A percentile compares a stretch with the other conserved stretches of the same genome.
These are phyloP conservation scores for Metridium senile DNA, from an alignment of 92 coral and sea anemone species.

Conservation along the genomic window DNA sequence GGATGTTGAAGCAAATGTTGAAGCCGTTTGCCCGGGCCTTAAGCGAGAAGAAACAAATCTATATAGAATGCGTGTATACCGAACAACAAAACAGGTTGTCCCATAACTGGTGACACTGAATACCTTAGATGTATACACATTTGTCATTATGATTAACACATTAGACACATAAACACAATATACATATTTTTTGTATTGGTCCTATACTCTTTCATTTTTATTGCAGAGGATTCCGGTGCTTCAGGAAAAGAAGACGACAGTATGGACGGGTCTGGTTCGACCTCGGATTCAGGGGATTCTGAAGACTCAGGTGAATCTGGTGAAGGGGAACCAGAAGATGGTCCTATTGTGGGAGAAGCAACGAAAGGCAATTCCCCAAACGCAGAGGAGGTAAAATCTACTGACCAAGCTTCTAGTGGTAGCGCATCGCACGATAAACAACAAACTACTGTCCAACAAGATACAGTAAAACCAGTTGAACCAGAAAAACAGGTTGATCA, in stretches of 20 bases:
- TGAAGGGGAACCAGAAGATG: conserved; percentile 63
- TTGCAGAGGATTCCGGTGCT: conserved; percentile 40
- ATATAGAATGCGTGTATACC: too few relatives aligned
- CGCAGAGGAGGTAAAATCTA: conserved; percentile 15
- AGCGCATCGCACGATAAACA: background rate
- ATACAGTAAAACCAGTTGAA: conserved; percentile 3
- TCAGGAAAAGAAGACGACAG: conserved; percentile 66
- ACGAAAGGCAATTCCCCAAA: conserved; percentile 49
- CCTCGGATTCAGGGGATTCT: conserved; percentile 77
- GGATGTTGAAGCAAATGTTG: too few relatives aligned
- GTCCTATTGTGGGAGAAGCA: conserved; percentile 36
- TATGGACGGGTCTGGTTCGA: conserved; percentile 92
- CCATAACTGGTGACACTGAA: too few relatives aligned
- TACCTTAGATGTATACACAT: too few relatives aligned
- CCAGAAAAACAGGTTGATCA: conserved; percentile 11
- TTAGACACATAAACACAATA: too few relatives aligned
- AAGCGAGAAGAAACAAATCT: too few relatives aligned
- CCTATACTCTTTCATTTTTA: background rate
- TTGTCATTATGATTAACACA: too few relatives aligned
- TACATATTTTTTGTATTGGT: too few relatives aligned
- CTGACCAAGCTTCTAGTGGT: background rate
- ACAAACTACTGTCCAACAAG: conserved; percentile 10
- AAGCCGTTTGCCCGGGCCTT: too few relatives aligned
- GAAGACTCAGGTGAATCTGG: conserved; percentile 75
- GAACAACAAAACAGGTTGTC: too few relatives aligned